These are phyloP conservation scores for Motacilla alba DNA, from an alignment of 2,113 vertebrate genomes.

Conservation along the genomic window DNA sequence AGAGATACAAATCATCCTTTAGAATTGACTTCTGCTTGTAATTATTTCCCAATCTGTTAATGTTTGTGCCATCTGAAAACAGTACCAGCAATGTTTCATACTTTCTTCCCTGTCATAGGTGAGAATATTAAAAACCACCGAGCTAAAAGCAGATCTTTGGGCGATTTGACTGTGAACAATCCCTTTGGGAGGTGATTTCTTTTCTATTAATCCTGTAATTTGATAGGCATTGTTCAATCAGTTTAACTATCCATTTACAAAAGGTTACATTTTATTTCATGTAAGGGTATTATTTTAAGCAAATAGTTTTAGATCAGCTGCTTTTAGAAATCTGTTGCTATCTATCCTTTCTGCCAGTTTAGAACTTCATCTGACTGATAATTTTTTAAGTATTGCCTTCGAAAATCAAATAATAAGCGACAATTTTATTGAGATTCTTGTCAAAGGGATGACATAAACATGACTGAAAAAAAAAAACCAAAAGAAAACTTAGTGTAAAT, in stretches of 20 bases:
- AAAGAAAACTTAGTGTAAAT: constrained; percentile 31
- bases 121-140: neutral
- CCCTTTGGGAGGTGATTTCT: neutral
- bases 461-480: neutral
- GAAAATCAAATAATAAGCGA: constrained; percentile 41
- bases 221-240: neutral
- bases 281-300: neutral
- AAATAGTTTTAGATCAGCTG: neutral
- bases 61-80: neutral
- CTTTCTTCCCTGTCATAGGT: neutral
- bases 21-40: neutral
- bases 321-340: neutral
- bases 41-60: neutral
- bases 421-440: constrained; percentile 30
- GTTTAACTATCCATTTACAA: neutral
- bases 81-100: neutral
- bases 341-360: neutral
- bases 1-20: neutral
- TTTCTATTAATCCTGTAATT: neutral
- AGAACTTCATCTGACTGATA: neutral
- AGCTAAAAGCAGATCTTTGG: neutral
- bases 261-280: neutral
- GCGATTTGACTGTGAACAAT: neutral
- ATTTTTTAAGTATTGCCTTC: constrained; percentile 15
- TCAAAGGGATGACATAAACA: neutral